phyloP scores from a whole-genome alignment of 2,797 vertebrate genomes.

The Falco novaeseelandiae region DNA sequence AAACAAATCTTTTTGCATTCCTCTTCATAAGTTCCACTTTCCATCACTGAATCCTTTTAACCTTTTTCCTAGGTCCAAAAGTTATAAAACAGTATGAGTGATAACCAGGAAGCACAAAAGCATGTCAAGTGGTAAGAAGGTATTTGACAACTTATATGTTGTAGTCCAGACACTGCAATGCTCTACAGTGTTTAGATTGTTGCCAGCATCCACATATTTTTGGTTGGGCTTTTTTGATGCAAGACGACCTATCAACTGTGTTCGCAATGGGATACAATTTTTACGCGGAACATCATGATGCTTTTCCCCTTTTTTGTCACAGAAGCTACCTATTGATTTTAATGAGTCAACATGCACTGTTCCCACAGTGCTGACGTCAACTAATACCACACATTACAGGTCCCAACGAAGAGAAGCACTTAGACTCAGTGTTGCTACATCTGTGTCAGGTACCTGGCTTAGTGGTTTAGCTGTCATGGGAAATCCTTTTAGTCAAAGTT shows the following conservation, averaged over 20 bases:
- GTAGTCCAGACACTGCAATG: background rate
- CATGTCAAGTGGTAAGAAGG: background rate
- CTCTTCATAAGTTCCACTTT: background rate
- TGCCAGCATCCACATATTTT: background rate
- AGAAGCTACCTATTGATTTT: background rate
- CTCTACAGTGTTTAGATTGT: background rate
- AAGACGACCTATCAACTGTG: background rate
- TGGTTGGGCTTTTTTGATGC: background rate
- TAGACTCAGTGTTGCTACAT: background rate
- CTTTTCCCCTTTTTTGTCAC: background rate
- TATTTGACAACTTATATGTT: background rate
- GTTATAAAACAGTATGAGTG: background rate
- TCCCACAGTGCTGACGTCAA: background rate
- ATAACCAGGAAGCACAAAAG: background rate
- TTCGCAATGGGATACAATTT: background rate
- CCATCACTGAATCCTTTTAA: background rate
- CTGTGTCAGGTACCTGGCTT: background rate
- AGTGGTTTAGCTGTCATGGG: background rate
- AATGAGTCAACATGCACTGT: background rate
- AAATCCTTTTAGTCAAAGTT: background rate
- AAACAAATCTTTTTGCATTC: background rate
- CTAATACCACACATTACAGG: background rate
- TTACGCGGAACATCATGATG: fast-evolving
- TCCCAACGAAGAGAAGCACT: background rate
- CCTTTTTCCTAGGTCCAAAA: background rate